phyloP scores from a whole-genome alignment of 2,797 vertebrate species.

The Cheirogaleus major region DNA sequence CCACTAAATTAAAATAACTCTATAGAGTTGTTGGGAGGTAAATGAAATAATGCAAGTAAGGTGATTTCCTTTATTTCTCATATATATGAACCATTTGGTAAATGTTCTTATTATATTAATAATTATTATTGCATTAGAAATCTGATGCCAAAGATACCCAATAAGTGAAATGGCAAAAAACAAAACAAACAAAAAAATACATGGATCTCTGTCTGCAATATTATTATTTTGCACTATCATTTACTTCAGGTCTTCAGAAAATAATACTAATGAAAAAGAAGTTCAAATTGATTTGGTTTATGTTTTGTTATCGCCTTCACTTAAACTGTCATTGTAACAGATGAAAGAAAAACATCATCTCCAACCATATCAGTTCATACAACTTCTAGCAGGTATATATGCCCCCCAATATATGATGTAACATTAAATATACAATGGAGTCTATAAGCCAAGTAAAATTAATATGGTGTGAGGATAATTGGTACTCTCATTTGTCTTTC shows the following conservation, averaged over 20 bases:
- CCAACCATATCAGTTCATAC: not conserved
- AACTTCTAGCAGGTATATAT: not conserved
- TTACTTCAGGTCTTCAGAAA: not conserved
- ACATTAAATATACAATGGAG: not conserved
- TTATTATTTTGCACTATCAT: not conserved
- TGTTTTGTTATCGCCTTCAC: not conserved
- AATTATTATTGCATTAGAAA: not conserved
- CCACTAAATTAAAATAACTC: not conserved
- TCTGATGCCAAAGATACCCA: not conserved
- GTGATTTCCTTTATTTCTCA: not conserved
- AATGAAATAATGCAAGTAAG: not conserved
- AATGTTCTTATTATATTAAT: not conserved
- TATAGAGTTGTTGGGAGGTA: not conserved
- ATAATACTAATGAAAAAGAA: not conserved
- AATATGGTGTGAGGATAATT: not conserved
- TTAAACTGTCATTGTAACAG: not conserved
- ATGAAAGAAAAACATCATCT: not conserved
- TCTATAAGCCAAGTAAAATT: not conserved
- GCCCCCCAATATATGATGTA: not conserved
- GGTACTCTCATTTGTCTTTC: not conserved
- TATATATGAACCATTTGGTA: not conserved
- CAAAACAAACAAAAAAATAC: not conserved
- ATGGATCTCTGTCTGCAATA: not conserved
- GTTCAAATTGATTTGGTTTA: not conserved
- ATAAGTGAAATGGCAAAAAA: not conserved